Base-by-base conservation (phyloP, 2,888 invertebrate genomes). In the Hemithea aestivaria region DNA sequence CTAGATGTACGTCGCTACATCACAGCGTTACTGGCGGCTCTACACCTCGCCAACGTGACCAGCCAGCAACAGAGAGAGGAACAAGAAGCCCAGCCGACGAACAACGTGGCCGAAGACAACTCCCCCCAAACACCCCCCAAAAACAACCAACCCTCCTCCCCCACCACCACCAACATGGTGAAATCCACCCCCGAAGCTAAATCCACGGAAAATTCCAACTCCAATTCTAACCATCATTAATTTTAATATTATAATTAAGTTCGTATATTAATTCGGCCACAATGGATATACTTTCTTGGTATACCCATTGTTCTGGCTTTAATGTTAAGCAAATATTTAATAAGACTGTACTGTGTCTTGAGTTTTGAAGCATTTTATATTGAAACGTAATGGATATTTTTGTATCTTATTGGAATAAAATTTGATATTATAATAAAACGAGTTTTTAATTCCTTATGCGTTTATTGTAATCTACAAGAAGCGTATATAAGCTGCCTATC, bases 21-120 rank as follows among this genome's bases (percentile, higher is more conserved):
- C 10, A 78, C 79, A 0, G 85, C 85, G 0, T 45, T 85, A 9
- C 61, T 87, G 2, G 85, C 85, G 0, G 85, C 84, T 0, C 58
- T 87, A 1, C 85, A 87, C 53, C 74, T 87, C 16, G 84, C 85
- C 11, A 72, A 62, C 27, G 84, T 82, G 10, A 85, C 84, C 29
- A 73, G 72, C 47, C 65, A 75, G 40, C 75, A 82, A 49, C 75
- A 73, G 20, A 66, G 72, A 39, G 45, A 44, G 7, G 55, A 63
- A 4, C 43, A 57, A n/a, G 49, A 61, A 20, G 51, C 52, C 10
- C 36, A 53, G 33, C 51, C 40, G 16, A 50, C 27, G 21, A 40
- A 29, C 1, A 52, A 53, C 4, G 45, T 40, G 3, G 54, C 73
- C 0, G 63, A 66, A n/a, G 22, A 62, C 8, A 25, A 51, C 21